Conservation (phyloP, 1,140 invertebrate genomes). For the Aethina tumida region DNA sequence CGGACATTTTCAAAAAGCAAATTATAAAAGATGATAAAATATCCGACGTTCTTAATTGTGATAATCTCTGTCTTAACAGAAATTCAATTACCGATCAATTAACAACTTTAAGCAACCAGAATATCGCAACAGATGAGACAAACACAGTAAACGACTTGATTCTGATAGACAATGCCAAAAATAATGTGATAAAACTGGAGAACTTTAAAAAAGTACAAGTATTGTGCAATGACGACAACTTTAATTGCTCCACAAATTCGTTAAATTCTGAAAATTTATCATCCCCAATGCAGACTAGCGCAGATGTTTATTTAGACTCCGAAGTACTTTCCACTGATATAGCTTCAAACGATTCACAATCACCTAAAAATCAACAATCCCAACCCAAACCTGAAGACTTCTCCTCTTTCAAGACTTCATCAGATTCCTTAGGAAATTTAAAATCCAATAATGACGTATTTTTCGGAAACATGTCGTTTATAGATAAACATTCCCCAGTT, state of each 20-base stretch:
- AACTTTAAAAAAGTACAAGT: conserved; percentile 26
- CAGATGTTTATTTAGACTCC: conserved; percentile 34
- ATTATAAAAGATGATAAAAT: too few species aligned
- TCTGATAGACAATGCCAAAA: conserved; percentile 23
- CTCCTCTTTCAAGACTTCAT: conserved; percentile 4
- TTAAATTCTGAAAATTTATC: conserved; percentile 35
- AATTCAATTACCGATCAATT: too few species aligned
- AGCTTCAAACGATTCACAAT: conserved; percentile 35
- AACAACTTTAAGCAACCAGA: too few species aligned
- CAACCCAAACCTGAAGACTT: too few species aligned
- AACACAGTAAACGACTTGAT: conserved; percentile 24
- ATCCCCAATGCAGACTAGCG: conserved; percentile 37
- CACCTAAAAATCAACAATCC: conserved; percentile 29
- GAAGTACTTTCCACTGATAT: conserved; percentile 34
- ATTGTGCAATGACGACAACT: conserved; percentile 29
- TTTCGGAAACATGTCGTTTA: conserved; percentile 13
- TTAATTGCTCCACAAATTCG: conserved; percentile 34
- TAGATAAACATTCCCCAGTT: conserved; percentile 9
- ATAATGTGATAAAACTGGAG: conserved; percentile 25
- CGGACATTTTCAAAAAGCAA: too few species aligned
- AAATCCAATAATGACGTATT: conserved; percentile 10
- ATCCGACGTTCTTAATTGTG: too few species aligned
- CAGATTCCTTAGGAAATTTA: too few species aligned
- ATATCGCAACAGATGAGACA: not conserved
- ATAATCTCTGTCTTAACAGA: too few species aligned